These are phyloP conservation scores for Ostrea edulis DNA, from an alignment of 1,140 invertebrate genomes.

Conservation along the genomic window DNA sequence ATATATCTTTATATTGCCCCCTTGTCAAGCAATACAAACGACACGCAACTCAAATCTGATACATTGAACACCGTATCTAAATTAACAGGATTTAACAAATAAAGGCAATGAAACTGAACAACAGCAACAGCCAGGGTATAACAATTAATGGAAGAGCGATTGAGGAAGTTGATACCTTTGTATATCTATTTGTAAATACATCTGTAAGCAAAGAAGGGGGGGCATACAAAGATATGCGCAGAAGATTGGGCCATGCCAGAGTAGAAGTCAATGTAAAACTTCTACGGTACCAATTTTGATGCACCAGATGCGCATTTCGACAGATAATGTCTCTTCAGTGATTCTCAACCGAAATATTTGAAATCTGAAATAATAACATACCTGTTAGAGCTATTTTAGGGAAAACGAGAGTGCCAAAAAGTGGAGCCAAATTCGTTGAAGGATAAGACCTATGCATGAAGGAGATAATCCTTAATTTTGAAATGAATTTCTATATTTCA, in stretches of 20 bases:
- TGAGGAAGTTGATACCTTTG: slow-evolving; percentile 19
- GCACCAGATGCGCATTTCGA: too few species aligned
- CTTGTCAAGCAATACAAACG: slow-evolving; percentile 16
- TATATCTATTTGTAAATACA: slow-evolving; percentile 14
- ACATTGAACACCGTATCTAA: background rate
- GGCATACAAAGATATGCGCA: background rate
- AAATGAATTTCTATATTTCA: too few species aligned
- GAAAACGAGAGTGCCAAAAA: too few species aligned
- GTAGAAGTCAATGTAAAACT: too few species aligned
- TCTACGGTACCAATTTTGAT: too few species aligned
- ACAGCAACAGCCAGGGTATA: background rate
- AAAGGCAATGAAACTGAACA: slow-evolving; percentile 20
- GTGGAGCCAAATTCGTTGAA: too few species aligned
- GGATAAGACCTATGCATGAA: too few species aligned
- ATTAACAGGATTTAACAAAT: slow-evolving; percentile 24
- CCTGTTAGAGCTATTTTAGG: too few species aligned
- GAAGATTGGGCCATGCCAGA: background rate
- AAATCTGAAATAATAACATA: too few species aligned
- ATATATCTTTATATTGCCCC: slow-evolving; percentile 47
- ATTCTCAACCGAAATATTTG: too few species aligned
- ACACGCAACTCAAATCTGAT: slow-evolving; percentile 16
- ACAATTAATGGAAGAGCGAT: slow-evolving; percentile 2
- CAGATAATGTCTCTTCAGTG: too few species aligned
- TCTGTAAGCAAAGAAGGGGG: background rate
- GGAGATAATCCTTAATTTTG: too few species aligned